These are phyloP conservation scores for Phocoena sinus DNA, from an alignment of 2,113 vertebrate genomes.

Conservation along the genomic window DNA sequence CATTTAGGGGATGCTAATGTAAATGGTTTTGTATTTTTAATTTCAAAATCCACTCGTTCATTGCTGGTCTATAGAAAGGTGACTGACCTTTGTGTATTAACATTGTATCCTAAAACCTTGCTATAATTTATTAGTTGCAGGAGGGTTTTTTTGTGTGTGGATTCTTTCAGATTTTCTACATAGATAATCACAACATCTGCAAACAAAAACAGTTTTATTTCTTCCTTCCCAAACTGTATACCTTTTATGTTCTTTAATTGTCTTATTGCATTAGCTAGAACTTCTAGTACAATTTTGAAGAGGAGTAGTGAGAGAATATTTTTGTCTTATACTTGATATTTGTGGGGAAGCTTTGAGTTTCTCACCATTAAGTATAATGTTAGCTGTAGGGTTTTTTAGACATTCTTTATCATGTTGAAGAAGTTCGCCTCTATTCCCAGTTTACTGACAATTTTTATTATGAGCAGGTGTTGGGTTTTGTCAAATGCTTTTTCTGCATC, in stretches of 20 bases:
- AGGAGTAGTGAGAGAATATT: not conserved
- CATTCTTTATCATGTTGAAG: not conserved
- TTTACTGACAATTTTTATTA: not conserved
- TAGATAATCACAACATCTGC: not conserved
- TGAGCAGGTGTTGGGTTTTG: not conserved
- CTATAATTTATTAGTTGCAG: too few relatives aligned
- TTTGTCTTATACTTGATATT: not conserved
- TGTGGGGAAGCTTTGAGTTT: not conserved
- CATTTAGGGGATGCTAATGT: too few relatives aligned
- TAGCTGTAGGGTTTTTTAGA: not conserved
- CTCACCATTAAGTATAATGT: not conserved
- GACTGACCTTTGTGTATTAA: too few relatives aligned
- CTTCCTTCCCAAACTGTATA: not conserved
- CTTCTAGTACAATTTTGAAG: not conserved
- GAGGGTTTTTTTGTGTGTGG: too few relatives aligned
- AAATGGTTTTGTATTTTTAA: too few relatives aligned
- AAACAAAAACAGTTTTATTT: not conserved
- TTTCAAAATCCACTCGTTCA: too few relatives aligned
- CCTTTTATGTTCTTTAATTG: not conserved
- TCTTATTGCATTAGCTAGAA: not conserved
- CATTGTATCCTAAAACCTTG: too few relatives aligned
- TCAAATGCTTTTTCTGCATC: not conserved
- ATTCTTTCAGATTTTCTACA: too few relatives aligned
- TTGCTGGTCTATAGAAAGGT: too few relatives aligned
- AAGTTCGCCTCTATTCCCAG: not conserved